Evolutionary conservation across 2,888 invertebrate genomes (phyloP), one percentile per base, ranked within the genome.

Genomic region (Perdita meconis): DNA sequence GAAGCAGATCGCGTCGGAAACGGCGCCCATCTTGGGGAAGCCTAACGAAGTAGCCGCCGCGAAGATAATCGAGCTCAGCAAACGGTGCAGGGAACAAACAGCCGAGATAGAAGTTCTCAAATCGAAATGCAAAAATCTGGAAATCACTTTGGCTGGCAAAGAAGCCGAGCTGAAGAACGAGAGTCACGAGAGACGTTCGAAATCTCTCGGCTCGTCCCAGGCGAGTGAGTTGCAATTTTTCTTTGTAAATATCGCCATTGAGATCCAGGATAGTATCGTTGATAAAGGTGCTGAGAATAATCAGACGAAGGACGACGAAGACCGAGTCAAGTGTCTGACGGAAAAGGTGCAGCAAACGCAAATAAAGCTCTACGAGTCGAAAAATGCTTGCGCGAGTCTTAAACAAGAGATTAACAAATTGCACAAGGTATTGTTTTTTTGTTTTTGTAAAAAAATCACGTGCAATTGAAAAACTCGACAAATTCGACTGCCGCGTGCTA

Each of bases 341-440:
- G 95, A 94, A 16, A 96, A 95, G 90, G 88, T 96, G 0, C 93
- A 93, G 10, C 83, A 89, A 1, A 94, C 95, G 0, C 94, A 93
- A 65, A 94, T 94, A 79, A 96, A 96, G 89, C 92, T 96, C 0
- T 95, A 94, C 73, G 96, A 96, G 66, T 94, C 94, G 24, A 95
- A 95, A 86, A 96, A 96, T 88, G 93, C 94, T 80, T 96, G 95
- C 87, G 92, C 95, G 0, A 94, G 95, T 85, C 91, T 97, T 8
- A 95, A 95, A 87, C 96, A 95, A 84, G 96, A 96, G 82, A 93
- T 97, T 42, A 94, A 96, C 81, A 89, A 95, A 67, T 95, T 96
- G 0, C 95, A 96, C 19, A 96, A 96, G 90, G 93, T 92, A 88
- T 47, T 47, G 1, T 19, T 19, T 12, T 26, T 34, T 10, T 16